Base-by-base conservation (phyloP, 2,113 vertebrate genomes). In the Petromus typicus region DNA sequence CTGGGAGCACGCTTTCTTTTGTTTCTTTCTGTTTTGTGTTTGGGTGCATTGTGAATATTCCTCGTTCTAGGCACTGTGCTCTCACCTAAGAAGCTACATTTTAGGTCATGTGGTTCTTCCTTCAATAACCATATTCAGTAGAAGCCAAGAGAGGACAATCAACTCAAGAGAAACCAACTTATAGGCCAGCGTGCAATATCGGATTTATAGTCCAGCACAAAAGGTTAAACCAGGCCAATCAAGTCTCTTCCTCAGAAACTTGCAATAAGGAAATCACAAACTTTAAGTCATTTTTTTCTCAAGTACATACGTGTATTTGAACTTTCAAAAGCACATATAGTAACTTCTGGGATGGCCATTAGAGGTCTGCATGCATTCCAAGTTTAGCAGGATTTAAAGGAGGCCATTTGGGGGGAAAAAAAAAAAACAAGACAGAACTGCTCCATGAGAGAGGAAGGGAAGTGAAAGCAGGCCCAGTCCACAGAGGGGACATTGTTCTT, bases 331-430 rank as follows among this genome's bases (percentile, higher is more conserved):
- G 61, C 71, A 85, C n/a, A 27, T 83, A 25, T 30, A 73, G n/a
- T 80, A 40, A 93, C 79, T 73, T 88, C 92, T 95, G 90, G 64
- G 40, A 64, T 81, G 78, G 66, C 87, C 57, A 40, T 95, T 85
- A 73, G 16, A 54, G 30, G 17, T 8, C 57, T 67, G 0, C 32
- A 5, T 93, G n/a, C 22, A 16, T 45, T 93, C 66, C 76, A 43
- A 43, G 32, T 84, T 90, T 81, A 88, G 57, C 64, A 87, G 66
- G 78, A 88, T 79, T 80, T 48, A 43, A 61, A 18, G 7, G 76
- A 93, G 71, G 61, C 83, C 17, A 27, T 67, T 80, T 69, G 14
- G 27, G 40, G n/a, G 5, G n/a, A 54, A 45, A 22, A 45, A 27
- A 54, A 30, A 30, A 61, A 61, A 57, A 54, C 34, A 78, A 61